These are phyloP conservation scores for Sebastes glaucus DNA, from an alignment of 2,797 vertebrate species.

Conservation along the genomic window DNA sequence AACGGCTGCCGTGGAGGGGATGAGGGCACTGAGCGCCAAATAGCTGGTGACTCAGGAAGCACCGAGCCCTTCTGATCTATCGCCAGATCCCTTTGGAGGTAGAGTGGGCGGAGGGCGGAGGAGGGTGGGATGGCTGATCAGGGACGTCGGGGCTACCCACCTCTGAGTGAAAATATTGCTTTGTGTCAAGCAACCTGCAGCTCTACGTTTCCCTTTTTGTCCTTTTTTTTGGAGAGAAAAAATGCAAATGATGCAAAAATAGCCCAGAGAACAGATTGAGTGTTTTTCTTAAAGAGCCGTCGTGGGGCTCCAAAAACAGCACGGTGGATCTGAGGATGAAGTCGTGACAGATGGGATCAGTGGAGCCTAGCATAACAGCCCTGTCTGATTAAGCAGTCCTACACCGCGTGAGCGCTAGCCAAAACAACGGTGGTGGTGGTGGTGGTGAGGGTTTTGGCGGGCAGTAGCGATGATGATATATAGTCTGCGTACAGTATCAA, in stretches of 20 bases:
- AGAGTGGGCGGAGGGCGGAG: not conserved
- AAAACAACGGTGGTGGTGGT: conserved; percentile 6
- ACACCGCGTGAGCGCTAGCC: conserved; percentile 27
- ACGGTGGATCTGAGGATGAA: conserved; percentile 59
- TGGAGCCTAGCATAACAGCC: conserved; percentile 51
- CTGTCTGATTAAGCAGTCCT: conserved; percentile 59
- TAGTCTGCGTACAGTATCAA: not conserved
- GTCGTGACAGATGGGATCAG: conserved; percentile 75
- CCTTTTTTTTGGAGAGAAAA: not conserved
- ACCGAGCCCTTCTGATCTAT: conserved; percentile 53
- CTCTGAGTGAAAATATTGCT: not conserved
- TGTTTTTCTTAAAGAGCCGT: conserved; percentile 70
- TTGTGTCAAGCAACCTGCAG: not conserved
- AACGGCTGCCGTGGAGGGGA: conserved; percentile 18
- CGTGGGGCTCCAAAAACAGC: conserved; percentile 58
- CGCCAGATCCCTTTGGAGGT: conserved; percentile 42
- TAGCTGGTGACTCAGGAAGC: conserved; percentile 42
- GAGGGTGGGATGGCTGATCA: conserved; percentile 2
- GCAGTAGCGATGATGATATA: conserved; percentile 10
- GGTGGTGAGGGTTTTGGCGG: conserved; percentile 26
- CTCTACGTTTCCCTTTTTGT: not conserved
- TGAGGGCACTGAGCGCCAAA: conserved; percentile 47
- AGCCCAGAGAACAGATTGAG: conserved; percentile 69
- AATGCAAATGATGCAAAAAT: conserved; percentile 56
- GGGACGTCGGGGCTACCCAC: not conserved